Evolutionary conservation across 2,113 vertebrate genomes (phyloP).

Genomic region (zebrafish (Danio rerio)): DNA sequence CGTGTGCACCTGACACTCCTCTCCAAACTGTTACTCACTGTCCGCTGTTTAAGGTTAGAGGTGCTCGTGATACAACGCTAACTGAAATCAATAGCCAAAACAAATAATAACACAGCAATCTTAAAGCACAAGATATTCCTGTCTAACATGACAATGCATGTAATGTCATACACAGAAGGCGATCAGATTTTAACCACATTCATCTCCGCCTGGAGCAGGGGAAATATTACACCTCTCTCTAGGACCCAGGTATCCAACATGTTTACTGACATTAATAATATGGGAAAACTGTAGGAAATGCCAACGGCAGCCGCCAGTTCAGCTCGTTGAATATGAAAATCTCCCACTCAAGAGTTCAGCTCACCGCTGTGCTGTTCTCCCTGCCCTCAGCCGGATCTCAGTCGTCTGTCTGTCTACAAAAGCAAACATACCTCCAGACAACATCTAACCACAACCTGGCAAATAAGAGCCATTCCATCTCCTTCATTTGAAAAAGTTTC

Average conservation of each 20-base stretch:
- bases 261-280: constrained; percentile 49
- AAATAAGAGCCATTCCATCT: background rate
- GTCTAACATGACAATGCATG: background rate
- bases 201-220: background rate
- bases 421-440: constrained; percentile 22
- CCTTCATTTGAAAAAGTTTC: background rate
- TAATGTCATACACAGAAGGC: background rate
- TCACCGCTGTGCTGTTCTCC: constrained; percentile 21
- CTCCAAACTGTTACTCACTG: constrained; percentile 32
- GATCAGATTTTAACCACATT: constrained; percentile 20
- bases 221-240: constrained; percentile 35
- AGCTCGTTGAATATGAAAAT: constrained; percentile 26
- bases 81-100: background rate
- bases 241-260: constrained; percentile 23
- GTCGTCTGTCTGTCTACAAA: background rate
- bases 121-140: background rate
- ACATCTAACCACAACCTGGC: background rate
- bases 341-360: constrained; percentile 1
- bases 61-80: background rate
- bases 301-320: constrained; percentile 12
- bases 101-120: background rate
- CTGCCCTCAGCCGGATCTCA: constrained; percentile 16
- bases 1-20: constrained; percentile 40
- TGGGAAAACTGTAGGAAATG: constrained; percentile 31
- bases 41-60: background rate